Evolutionary conservation across 2,113 vertebrate species (phyloP).

Genomic region (Caloenas nicobarica): DNA sequence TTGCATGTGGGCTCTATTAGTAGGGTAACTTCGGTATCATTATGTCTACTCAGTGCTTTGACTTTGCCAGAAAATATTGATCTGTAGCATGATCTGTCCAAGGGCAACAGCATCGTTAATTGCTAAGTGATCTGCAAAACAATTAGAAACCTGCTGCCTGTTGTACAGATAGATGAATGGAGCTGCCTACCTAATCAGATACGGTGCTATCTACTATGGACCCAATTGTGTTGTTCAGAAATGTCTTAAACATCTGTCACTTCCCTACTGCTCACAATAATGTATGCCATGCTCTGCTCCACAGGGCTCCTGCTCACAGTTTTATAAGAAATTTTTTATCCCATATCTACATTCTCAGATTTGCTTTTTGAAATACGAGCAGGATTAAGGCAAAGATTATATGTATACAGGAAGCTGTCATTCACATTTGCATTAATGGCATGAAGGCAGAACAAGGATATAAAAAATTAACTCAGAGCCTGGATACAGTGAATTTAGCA

Average conservation of each 20-base stretch:
- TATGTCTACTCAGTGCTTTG: slow-evolving; percentile 35
- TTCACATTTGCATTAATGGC: background rate
- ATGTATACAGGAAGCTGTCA: background rate
- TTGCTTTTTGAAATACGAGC: background rate
- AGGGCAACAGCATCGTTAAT: slow-evolving; percentile 72
- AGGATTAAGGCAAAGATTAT: background rate
- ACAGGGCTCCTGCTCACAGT: background rate
- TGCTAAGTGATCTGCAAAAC: slow-evolving; percentile 72
- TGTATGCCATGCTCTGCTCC: background rate
- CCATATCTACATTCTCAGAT: background rate
- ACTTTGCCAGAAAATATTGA: slow-evolving; percentile 59
- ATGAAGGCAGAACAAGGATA: background rate
- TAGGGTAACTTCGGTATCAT: slow-evolving; percentile 35
- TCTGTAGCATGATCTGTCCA: slow-evolving; percentile 51
- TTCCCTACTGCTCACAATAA: background rate
- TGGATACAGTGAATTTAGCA: background rate
- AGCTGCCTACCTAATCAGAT: slow-evolving; percentile 63
- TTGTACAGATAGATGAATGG: slow-evolving; percentile 41
- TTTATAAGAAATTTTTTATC: background rate
- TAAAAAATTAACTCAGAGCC: background rate
- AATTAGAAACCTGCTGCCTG: slow-evolving; percentile 66
- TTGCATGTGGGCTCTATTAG: slow-evolving; percentile 47
- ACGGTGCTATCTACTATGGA: background rate
- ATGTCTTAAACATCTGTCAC: slow-evolving; percentile 22
- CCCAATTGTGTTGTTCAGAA: slow-evolving; percentile 7